Percentiles rank a stretch among this genome's conserved stretches.
Evolutionary conservation across 35 echinoderm and acorn worm species (phyloP).

Genomic region (Apostichopus japonicus): DNA sequence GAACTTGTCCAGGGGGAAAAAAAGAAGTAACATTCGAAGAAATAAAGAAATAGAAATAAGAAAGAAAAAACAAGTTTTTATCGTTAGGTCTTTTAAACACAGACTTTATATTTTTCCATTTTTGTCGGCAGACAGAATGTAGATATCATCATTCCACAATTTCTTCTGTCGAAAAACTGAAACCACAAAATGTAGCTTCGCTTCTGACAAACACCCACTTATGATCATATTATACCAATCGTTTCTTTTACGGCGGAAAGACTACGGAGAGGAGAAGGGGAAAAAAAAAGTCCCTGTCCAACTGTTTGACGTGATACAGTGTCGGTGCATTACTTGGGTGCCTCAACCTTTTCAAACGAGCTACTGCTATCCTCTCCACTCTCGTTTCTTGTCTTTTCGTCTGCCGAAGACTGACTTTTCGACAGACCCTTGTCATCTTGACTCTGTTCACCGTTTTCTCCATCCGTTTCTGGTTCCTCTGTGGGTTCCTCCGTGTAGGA

Average conservation of each 20-base stretch:
- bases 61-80: no score
- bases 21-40: no score
- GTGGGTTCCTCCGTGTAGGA: not conserved
- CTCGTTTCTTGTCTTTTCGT: constrained; percentile 22
- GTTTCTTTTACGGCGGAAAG: not conserved
- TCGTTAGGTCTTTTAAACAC: no score
- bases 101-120: no score
- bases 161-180: no score
- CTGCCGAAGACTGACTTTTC: not conserved
- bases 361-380: constrained; percentile 65
- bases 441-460: not conserved
- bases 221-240: no score
- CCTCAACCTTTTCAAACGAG: constrained; percentile 81
- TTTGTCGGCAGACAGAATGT: no score
- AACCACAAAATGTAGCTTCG: no score
- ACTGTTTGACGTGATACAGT: not conserved
- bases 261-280: not conserved
- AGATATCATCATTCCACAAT: no score
- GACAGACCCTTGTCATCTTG: not conserved
- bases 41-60: no score
- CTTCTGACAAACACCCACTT: no score
- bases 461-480: not conserved
- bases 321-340: constrained; percentile 31
- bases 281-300: not conserved
- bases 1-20: no score